Evolutionary conservation across 2,797 vertebrate species (phyloP).

Genomic region (Xenopus petersii): DNA sequence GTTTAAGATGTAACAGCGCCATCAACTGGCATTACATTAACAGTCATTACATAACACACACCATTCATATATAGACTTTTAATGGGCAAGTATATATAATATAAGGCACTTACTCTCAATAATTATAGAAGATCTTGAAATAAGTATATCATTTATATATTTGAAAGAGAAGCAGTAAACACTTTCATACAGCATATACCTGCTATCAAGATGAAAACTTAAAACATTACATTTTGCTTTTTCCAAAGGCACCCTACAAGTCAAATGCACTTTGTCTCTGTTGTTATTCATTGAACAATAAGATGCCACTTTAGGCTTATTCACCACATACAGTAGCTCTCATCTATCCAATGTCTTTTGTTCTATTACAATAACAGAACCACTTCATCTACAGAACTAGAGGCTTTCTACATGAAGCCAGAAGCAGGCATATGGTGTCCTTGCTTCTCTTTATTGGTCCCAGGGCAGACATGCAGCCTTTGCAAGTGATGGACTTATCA

Average conservation of each 20-base stretch:
- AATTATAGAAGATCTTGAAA: too few relatives aligned
- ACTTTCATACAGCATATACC: too few relatives aligned
- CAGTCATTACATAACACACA: too few relatives aligned
- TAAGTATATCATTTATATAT: too few relatives aligned
- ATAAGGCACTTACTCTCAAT: too few relatives aligned
- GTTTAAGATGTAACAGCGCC: too few relatives aligned
- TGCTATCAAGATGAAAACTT: too few relatives aligned
- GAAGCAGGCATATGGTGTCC: constrained; percentile 29
- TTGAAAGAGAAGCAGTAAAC: too few relatives aligned
- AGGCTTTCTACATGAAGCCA: constrained; percentile 45
- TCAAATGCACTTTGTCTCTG: constrained; percentile 8
- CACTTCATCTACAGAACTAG: constrained; percentile 23
- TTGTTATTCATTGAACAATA: constrained; percentile 12
- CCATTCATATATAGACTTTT: too few relatives aligned
- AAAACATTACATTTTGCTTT: too few relatives aligned
- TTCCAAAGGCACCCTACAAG: not conserved
- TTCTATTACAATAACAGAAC: constrained; percentile 24
- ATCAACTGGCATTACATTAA: too few relatives aligned
- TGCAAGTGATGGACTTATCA: constrained; percentile 59
- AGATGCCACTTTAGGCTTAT: constrained; percentile 38
- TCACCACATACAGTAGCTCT: constrained; percentile 19
- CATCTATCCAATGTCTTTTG: constrained; percentile 35
- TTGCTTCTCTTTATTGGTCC: constrained; percentile 52
- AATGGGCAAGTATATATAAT: too few relatives aligned
- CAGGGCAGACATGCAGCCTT: constrained; percentile 56